Base-by-base conservation (phyloP, 23 tunicate species). In the Ciona savignyi region DNA sequence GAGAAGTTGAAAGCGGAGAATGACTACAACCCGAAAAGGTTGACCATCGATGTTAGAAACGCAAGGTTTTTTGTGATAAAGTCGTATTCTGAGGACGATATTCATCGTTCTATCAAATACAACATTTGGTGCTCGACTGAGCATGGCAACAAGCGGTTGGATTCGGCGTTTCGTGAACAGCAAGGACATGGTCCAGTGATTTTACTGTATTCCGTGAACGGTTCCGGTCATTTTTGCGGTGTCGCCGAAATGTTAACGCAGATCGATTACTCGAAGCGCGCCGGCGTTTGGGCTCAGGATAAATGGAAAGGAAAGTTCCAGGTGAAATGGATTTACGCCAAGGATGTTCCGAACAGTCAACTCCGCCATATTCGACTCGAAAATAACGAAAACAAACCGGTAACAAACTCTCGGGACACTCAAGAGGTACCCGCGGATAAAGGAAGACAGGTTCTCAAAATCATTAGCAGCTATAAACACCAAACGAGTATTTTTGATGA, bases 111-210 rank as follows among this genome's bases (percentile, higher is more conserved):
- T 1, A 91, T 91, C 70, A 91, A 91, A 76, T 91, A 91, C 62
- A 84, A 84, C 65, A 84, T 81, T 71, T 91, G 97, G 97, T 91
- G 97, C 70, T 91, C 97, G n/a, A 91, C 97, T 23, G 97, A 91
- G 29, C 97, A 91, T 68, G 97, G 97, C 11, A 91, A 91, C 65
- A 91, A 91, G 66, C 60, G 97, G 42, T 72, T 91, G 77, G 97
- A 91, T 63, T 82, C 90, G 29, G 83, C 92, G 30, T 91, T 79
- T 73, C 84, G 84, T 27, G 89, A 77, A 30, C 97, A 91, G 30
- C 85, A 91, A 71, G 89, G 80, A 32, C 83, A 85, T 0, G 91
- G 91, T 1, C 97, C 97, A 20, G 97, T 91, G n/a, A 76, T 91
- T 32, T 83, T 91, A 56, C 71, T 91, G 29, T 91, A 80, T 63